Evolutionary conservation across 2,888 invertebrate species (phyloP).

Genomic region (Glaucopsyche alexis): DNA sequence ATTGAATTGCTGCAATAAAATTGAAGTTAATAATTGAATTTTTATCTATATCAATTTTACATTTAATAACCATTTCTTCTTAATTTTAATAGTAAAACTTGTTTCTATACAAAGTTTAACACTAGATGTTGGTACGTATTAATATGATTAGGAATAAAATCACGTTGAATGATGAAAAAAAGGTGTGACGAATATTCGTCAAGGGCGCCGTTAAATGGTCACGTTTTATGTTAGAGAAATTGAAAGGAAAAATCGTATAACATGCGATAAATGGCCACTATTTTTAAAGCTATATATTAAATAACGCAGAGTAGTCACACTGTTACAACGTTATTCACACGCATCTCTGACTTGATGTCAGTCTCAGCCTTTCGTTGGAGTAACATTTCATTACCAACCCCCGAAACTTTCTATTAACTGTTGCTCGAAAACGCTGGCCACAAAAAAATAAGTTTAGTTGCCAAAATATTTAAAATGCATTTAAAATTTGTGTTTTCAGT

Average conservation of each 20-base stretch:
- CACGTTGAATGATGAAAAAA: constrained; percentile 43
- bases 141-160: constrained; percentile 49
- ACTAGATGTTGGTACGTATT: not conserved
- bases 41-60: not conserved
- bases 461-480: not conserved
- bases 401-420: constrained; percentile 6
- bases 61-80: not conserved
- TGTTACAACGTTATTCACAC: constrained; percentile 47
- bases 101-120: not conserved
- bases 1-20: not conserved
- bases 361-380: not conserved
- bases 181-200: constrained; percentile 57
- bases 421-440: not conserved
- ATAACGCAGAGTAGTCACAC: constrained; percentile 55
- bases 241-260: constrained; percentile 58
- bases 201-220: constrained; percentile 59
- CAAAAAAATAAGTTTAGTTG: not conserved
- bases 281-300: constrained; percentile 53
- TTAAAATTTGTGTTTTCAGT: not conserved
- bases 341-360: constrained; percentile 28
- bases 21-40: not conserved
- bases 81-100: not conserved
- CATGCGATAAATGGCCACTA: constrained; percentile 56
- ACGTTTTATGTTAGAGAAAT: constrained; percentile 67
- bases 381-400: constrained; percentile 15